Base-by-base conservation (phyloP, 1,140 invertebrate species). In the Trichoplusia ni region DNA sequence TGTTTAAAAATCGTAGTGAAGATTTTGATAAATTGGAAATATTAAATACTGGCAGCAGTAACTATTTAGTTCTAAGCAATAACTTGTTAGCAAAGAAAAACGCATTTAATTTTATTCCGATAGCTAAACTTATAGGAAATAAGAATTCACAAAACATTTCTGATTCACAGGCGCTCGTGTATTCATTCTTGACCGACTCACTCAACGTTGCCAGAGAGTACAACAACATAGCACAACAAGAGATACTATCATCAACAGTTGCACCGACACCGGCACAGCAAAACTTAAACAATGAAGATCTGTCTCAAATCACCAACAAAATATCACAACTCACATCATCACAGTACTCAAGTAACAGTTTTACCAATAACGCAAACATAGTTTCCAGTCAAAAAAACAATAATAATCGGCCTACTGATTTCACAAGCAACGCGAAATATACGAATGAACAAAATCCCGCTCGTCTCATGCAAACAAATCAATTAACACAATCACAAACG, bases 81-180 rank as follows among this genome's bases (percentile, higher is more conserved):
- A 84, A 84, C 51, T 13, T 70, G 14, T 6, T 68, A 7, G 72
- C 73, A 13, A 73, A 66, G 13, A 51, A 64, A 14, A 67, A 51
- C 31, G 47, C 69, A 27, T 60, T 60, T 13, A 77, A 64, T 51
- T 72, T 79, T 27, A 77, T 82, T 49, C 81, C 88, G 0, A 76
- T 88, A 4, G 88, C 77, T 4, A 85, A 86, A 75, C 59, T 88
- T 42, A 72, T 72, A 25, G 71, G 69, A 37, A 74, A 79, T 71
- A 81, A 84, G 77, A 77, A 77, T 53, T 71, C 76, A 64, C 19
- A 42, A 16, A 84, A 81, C 63, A 66, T 86, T 84, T 88, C 85
- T 77, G 71, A 81, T 89, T 84, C 84, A 78, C 84, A 88, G 83
- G 84, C 86, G 53, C 71, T 90, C 69, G 83, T 89, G 61, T 86